Base-by-base conservation (phyloP, 2,113 vertebrate genomes). In the Chloropsis hardwickii region DNA sequence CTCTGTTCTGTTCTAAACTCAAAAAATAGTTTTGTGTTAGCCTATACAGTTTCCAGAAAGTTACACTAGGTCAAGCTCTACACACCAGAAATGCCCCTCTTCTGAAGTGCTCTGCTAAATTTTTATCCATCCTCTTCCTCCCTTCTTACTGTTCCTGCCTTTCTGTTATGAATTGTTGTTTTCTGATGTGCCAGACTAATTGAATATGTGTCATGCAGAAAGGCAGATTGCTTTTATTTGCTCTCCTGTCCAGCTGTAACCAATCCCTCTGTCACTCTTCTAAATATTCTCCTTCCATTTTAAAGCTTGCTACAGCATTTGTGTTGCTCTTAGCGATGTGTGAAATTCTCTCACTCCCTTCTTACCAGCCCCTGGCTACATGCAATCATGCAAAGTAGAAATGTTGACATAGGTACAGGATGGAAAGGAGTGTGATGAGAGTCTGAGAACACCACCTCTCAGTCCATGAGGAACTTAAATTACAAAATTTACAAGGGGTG, bases 191-290 rank as follows among this genome's bases (percentile, higher is more conserved):
- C 64, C 57, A 84, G 57, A 56, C 44, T 44, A 48, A 81, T 71
- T 37, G 24, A 93, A 64, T 69, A 31, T 16, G 14, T 76, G 64
- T 81, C 73, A 71, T 21, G 28, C 25, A 69, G 72, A 87, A 94
- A 86, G 62, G 44, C 24, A 81, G 80, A 83, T 86, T 79, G 37
- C 50, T 92, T 83, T 88, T 66, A 58, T 82, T 88, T 70, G 35
- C 51, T 93, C 35, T 74, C 24, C 44, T 86, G 76, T 77, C 50
- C 65, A 71, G n/a, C 48, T 92, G 47, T 66, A 92, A 58, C 37
- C 27, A 70, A 23, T 60, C 65, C 35, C 33, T 73, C 89, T 91
- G 56, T 56, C 64, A 84, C 9, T 24, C 25, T 81, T 90, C 47
- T 40, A 64, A 83, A 67, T 62, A 71, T 29, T 81, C 28, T 76